Conservation (phyloP, 2,888 invertebrate genomes). For the Nephrotoma appendiculata region DNA sequence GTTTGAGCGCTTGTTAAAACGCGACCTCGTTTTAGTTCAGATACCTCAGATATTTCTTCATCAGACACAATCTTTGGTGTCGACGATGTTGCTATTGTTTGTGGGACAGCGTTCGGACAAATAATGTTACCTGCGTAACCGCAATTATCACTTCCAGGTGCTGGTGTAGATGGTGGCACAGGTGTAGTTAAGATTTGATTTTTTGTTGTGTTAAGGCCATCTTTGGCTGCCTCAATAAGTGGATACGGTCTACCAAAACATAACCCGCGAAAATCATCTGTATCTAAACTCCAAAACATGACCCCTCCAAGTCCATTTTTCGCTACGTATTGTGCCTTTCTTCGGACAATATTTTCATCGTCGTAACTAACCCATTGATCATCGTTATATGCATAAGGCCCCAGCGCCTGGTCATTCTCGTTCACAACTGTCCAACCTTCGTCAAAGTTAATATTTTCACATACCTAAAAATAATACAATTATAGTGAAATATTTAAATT, state of each 20-base stretch:
- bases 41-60: no score
- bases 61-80: no score
- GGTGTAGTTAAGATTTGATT: constrained; percentile 38
- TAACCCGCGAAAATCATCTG: constrained; percentile 85
- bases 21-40: no score
- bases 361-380: constrained; percentile 94
- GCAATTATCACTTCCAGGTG: constrained; percentile 77
- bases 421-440: constrained; percentile 58
- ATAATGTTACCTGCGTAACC: constrained; percentile 81
- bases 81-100: no score
- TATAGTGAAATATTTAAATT: not conserved
- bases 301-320: constrained; percentile 69
- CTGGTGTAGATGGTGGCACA: constrained; percentile 68
- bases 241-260: constrained; percentile 81
- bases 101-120: constrained; percentile 35
- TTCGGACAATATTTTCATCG: constrained; percentile 65
- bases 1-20: no score
- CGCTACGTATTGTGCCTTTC: constrained; percentile 73
- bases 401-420: constrained; percentile 69
- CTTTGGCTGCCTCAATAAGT: constrained; percentile 80
- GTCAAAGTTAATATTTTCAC: constrained; percentile 61
- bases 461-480: constrained; percentile 45
- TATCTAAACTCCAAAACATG: constrained; percentile 61
- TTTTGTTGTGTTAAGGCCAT: constrained; percentile 44
- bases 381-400: constrained; percentile 73